Base-by-base conservation (phyloP, 2,888 invertebrate species). In the Papilio elwesi region DNA sequence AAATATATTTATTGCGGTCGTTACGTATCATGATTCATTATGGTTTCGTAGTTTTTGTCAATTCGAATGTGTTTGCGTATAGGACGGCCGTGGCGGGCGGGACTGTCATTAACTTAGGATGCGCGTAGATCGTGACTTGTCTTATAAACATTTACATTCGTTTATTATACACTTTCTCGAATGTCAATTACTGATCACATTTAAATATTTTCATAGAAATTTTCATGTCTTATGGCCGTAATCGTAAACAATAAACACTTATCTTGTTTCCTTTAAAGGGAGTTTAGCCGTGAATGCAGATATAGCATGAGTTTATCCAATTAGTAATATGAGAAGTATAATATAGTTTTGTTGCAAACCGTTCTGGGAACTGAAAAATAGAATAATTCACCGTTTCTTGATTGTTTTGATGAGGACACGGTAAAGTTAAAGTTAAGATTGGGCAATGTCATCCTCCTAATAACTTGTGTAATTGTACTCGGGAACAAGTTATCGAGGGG, bases 321-420 rank as follows among this genome's bases (percentile, higher is more conserved):
- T 69, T 78, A 81, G 75, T 78, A 75, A 82, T 77, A 87, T 89
- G 90, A 90, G 90, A 90, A 91, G 90, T 93, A 93, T 92, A 92
- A 93, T 92, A 93, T 92, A 85, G 91, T 91, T 91, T 86, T 83
- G 86, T 87, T 88, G 80, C 81, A 79, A 78, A 79, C 80, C 78
- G 81, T 77, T 78, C 79, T 71, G 74, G 76, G 70, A 79, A 79
- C 77, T 73, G 69, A 70, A 73, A 57, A 71, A 68, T 69, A 59
- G 55, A 74, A 78, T 78, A 43, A 11, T 76, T 71, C 79, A 80
- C 66, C 48, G 79, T 77, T 82, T 69, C 84, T 75, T n/a, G 80
- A 81, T 73, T 77, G 74, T 77, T 70, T 77, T 38, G 48, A 75
- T 76, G 81, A 76, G 77, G 83, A 76, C 78, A 74, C 72, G 53